Evolutionary conservation across 1,140 invertebrate genomes (phyloP).

Genomic region (Episyrphus balteatus): DNA sequence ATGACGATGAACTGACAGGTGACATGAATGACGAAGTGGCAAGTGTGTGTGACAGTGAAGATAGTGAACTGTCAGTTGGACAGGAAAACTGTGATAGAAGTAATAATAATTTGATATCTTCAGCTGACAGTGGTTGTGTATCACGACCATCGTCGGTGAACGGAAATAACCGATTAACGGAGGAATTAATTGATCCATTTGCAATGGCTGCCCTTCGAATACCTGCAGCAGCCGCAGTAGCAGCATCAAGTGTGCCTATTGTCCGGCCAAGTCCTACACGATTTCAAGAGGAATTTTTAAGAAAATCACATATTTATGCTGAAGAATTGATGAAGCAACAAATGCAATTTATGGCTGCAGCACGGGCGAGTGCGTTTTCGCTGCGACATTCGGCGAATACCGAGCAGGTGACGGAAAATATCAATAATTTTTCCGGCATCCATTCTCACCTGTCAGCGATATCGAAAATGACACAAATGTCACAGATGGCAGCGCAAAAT

Average conservation of each 20-base stretch:
- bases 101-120: no score
- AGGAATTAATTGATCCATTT: slow-evolving; percentile 5
- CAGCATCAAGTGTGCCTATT: neutral
- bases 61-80: slow-evolving; percentile 54
- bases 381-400: slow-evolving; percentile 10
- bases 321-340: slow-evolving; percentile 37
- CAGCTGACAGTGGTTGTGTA: no score
- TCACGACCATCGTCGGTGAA: no score
- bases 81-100: slow-evolving; percentile 40
- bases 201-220: slow-evolving; percentile 7
- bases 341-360: slow-evolving; percentile 35
- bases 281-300: slow-evolving; percentile 33
- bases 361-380: slow-evolving; percentile 25
- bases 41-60: slow-evolving; percentile 47
- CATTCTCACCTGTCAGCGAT: slow-evolving; percentile 15
- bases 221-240: neutral
- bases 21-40: slow-evolving; percentile 17
- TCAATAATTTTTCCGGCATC: slow-evolving; percentile 4
- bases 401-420: neutral
- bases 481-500: slow-evolving; percentile 21
- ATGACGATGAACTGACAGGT: slow-evolving; percentile 5
- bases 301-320: slow-evolving; percentile 35
- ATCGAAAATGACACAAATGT: slow-evolving; percentile 22
- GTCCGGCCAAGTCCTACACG: slow-evolving; percentile 8
- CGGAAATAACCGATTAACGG: neutral